phyloP scores from a whole-genome alignment of 2,888 invertebrate genomes.

The Trichopoda pennipes region DNA sequence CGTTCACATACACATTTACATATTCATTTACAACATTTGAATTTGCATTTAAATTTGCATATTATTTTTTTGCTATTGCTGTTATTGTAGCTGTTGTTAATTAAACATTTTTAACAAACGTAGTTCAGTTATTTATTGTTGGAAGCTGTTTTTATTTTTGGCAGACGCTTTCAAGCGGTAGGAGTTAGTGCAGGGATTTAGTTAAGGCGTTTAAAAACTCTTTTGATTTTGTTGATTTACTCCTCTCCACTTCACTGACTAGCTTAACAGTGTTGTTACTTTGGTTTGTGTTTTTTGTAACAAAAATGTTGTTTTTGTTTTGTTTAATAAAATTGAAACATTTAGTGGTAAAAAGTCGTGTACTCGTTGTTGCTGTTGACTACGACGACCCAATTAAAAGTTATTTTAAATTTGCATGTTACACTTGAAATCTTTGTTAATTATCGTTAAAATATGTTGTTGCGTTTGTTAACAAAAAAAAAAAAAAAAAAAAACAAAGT shows the following conservation, averaged over 20 bases:
- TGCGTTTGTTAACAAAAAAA: conserved; percentile 12
- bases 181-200: not conserved
- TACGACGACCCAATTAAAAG: conserved; percentile 66
- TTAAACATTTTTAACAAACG: conserved; percentile 42
- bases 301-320: conserved; percentile 26
- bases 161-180: not conserved
- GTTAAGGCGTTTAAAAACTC: conserved; percentile 23
- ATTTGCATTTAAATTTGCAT: not conserved
- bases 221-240: conserved; percentile 10
- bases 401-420: conserved; percentile 65
- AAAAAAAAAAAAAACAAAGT: not conserved
- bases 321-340: conserved; percentile 21
- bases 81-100: too few relatives aligned
- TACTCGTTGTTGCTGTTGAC: conserved; percentile 11
- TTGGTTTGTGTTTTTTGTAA: conserved; percentile 5
- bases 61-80: too few relatives aligned
- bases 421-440: conserved; percentile 67
- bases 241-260: conserved; percentile 32
- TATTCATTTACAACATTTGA: not conserved
- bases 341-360: conserved; percentile 29
- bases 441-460: conserved; percentile 55
- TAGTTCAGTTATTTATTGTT: conserved; percentile 12
- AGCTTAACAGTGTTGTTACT: conserved; percentile 2
- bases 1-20: conserved; percentile 9
- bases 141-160: not conserved